Evolutionary conservation across 1,140 invertebrate species (phyloP), one percentile per base, ranked within the genome.

Genomic region (Drosophila funebris): DNA sequence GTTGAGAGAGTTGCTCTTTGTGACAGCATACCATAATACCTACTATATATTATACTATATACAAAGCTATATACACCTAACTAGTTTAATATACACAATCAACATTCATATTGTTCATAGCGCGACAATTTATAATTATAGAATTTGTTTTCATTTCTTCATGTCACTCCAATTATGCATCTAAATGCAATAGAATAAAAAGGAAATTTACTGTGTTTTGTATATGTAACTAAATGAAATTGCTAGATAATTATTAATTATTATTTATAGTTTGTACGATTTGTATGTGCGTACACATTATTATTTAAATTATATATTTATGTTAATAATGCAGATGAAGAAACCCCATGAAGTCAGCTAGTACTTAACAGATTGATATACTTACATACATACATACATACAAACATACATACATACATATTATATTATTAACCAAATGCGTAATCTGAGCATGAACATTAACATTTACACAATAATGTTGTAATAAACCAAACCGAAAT

Each of bases 131-230:
- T 37, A 69, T 39, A 62, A 46, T 29, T 64, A 33, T 70, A 70
- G 67, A 74, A 60, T 75, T 75, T 64, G 39, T 63, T 74, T 79
- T 79, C 76, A 82, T 85, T 80, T 78, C 82, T 78, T 87, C 82
- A 82, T 76, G 82, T 87, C 82, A 85, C 82, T 85, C 82, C 82
- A 85, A 85, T 87, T 87, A 87, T 85, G 82, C 82, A 85, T 85
- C 82, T 82, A 69, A 85, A 85, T 85, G 82, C 82, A 82, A 85
- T 74, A 79, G 73, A 84, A 68, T 62, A 56, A 54, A 54, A 75
- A 52, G 27, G 48, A 52, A 62, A 76, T 64, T 64, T 60, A 76
- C 50, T 80, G 67, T 80, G 77, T 79, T 79, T 72, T 78, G 75
- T 73, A 79, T 70, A 66, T 84, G 76, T 79, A 85, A 87, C 82